These are phyloP conservation scores for Falco rusticolus DNA, from an alignment of 2,797 vertebrate genomes.

Conservation along the genomic window DNA sequence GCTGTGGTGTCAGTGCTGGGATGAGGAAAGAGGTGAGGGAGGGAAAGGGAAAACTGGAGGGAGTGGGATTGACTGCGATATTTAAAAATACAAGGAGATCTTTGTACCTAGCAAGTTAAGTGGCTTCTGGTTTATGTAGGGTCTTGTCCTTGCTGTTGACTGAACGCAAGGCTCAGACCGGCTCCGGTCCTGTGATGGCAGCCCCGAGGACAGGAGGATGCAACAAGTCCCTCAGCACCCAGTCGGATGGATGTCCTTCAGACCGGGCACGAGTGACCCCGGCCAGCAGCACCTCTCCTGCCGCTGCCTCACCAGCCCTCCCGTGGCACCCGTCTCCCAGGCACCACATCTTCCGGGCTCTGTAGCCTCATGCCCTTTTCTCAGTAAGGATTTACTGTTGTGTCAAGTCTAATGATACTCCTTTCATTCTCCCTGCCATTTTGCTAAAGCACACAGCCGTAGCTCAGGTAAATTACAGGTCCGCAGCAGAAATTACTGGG, in stretches of 20 bases:
- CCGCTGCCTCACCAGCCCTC: not conserved
- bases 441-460: not conserved
- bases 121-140: not conserved
- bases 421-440: not conserved
- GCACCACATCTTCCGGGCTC: accelerated
- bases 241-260: not conserved
- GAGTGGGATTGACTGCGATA: not conserved
- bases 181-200: not conserved
- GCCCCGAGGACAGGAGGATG: not conserved
- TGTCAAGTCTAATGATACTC: not conserved
- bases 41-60: not conserved
- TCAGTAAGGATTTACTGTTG: not conserved
- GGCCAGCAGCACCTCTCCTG: not conserved
- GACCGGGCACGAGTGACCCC: accelerated
- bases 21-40: not conserved
- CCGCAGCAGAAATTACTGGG: constrained; percentile 22
- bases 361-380: accelerated
- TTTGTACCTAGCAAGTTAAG: not conserved
- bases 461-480: constrained; percentile 49
- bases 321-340: accelerated
- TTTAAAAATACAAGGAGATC: not conserved
- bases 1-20: no score
- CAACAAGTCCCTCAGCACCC: accelerated
- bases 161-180: not conserved
- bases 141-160: not conserved